Base-by-base conservation (phyloP, 2,888 invertebrate genomes). In the Anoplius nigerrimus region DNA sequence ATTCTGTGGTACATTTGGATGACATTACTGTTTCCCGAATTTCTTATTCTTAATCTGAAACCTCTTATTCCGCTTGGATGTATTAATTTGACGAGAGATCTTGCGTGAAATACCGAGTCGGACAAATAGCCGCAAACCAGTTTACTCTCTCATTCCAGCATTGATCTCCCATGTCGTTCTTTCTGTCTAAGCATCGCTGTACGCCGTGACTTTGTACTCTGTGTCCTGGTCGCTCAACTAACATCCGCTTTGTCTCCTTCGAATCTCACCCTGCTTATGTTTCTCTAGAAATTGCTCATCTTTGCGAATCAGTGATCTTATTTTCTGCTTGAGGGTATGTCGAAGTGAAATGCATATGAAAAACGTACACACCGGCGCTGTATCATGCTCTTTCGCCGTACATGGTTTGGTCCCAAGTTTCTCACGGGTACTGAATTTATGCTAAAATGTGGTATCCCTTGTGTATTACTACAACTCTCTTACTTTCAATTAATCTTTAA, bases 51-150 rank as follows among this genome's bases (percentile, higher is more conserved):
- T n/a, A n/a, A n/a, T n/a, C n/a, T n/a, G n/a, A n/a, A n/a, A n/a
- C n/a, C n/a, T n/a, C n/a, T n/a, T n/a, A n/a, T n/a, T n/a, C n/a
- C n/a, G n/a, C n/a, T n/a, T n/a, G n/a, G n/a, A n/a, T n/a, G n/a
- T n/a, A n/a, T n/a, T n/a, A n/a, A n/a, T n/a, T n/a, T n/a, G n/a
- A n/a, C n/a, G n/a, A n/a, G 75, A 76, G 76, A 79, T 86, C 85
- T 84, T 83, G 84, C 84, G 85, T 67, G 76, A 74, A 79, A 82
- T 84, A 87, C 82, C 81, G 84, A 87, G 83, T 84, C 87, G 85
- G 82, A 74, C 86, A 88, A 87, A 85, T 84, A 82, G 84, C 76
- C 82, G 87, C 87, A 88, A 88, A 83, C 82, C 82, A 84, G 87
- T 82, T 86, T 84, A 87, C 83, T 86, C 82, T 69, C 52, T 55